Conservation (phyloP, 2,113 vertebrate species). For the Solenodon paradoxus region DNA sequence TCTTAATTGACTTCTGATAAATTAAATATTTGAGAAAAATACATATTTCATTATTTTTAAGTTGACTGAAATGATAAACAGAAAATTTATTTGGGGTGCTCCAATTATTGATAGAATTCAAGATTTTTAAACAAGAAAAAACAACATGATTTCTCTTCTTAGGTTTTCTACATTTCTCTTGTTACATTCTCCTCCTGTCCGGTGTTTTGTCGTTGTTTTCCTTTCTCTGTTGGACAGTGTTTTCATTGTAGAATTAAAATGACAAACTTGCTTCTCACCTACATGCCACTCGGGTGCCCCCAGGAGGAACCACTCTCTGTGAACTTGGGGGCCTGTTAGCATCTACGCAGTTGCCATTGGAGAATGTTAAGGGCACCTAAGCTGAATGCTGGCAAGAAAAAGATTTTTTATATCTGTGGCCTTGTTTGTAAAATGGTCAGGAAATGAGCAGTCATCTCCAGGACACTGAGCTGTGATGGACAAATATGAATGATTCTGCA, state of each 20-base stretch:
- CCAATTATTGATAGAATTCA: not conserved
- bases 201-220: not conserved
- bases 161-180: not conserved
- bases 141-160: not conserved
- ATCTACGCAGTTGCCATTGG: not conserved
- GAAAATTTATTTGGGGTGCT: not conserved
- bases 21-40: not conserved
- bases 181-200: not conserved
- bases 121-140: constrained; percentile 39
- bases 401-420: not conserved
- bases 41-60: not conserved
- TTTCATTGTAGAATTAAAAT: constrained; percentile 29
- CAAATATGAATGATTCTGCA: not conserved
- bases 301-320: not conserved
- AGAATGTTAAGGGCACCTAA: not conserved
- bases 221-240: not conserved
- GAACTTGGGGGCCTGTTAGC: not conserved
- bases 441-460: not conserved
- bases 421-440: not conserved
- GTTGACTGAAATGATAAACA: not conserved
- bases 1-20: not conserved
- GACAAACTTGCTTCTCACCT: not conserved
- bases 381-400: not conserved
- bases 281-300: not conserved
- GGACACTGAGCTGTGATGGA: not conserved